Conservation (phyloP, 30 jellyfish, hydroid and myxozoan genomes). For the Chironex yamaguchii region DNA sequence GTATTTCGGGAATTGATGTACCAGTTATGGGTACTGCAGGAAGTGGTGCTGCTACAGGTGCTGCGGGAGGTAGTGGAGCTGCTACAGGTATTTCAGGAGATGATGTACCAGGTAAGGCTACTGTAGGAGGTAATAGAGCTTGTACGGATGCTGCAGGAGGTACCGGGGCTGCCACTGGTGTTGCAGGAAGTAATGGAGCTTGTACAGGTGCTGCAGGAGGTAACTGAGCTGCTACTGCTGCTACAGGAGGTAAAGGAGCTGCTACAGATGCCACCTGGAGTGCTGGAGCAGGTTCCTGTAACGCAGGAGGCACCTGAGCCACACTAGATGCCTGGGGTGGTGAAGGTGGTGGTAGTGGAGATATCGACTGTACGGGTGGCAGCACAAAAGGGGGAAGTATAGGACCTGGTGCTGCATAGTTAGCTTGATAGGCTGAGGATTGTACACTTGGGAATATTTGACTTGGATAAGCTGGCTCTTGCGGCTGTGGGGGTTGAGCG, state of each 20-base stretch:
- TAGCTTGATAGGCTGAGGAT: not conserved
- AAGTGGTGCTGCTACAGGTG: too few relatives aligned
- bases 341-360: conserved; percentile 26
- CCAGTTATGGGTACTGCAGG: too few relatives aligned
- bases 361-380: not conserved
- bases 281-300: not conserved
- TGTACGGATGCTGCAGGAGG: not conserved
- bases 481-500: not conserved
- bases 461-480: not conserved
- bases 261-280: not conserved
- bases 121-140: conserved; percentile 1
- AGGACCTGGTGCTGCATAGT: not conserved
- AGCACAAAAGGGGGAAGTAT: not conserved
- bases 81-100: not conserved
- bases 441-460: not conserved
- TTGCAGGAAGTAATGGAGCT: too few relatives aligned
- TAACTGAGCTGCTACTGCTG: not conserved
- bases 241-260: not conserved
- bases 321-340: not conserved
- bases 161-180: not conserved
- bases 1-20: not conserved
- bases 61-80: not conserved
- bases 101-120: not conserved
- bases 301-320: not conserved
- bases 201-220: too few relatives aligned